These are phyloP conservation scores for Typhlichthys subterraneus DNA, from an alignment of 2,797 vertebrate species.

Conservation along the genomic window DNA sequence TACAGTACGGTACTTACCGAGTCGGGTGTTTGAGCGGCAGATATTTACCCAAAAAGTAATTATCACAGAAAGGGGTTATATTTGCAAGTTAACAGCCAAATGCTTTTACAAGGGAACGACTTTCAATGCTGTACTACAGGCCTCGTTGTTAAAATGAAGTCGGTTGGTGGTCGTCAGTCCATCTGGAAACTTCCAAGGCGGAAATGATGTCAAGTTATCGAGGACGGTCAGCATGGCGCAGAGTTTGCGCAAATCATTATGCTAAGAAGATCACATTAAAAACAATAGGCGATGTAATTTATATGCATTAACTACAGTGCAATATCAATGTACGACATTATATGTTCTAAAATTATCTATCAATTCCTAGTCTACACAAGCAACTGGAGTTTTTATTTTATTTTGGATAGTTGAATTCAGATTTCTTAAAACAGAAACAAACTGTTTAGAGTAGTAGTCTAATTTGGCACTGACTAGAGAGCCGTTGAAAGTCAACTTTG, in stretches of 20 bases:
- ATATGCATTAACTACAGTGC: too few species aligned
- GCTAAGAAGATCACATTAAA: too few species aligned
- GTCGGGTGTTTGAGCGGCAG: not conserved
- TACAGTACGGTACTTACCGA: not conserved
- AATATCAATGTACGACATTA: too few species aligned
- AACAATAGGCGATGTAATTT: not conserved
- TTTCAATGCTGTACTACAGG: rapidly evolving
- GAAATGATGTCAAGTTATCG: not conserved
- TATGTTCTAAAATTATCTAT: too few species aligned
- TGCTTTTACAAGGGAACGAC: rapidly evolving
- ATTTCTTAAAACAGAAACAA: too few species aligned
- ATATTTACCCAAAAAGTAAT: not conserved
- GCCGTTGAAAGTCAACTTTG: too few species aligned
- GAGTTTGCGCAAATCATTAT: constrained; percentile 1
- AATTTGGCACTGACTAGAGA: too few species aligned
- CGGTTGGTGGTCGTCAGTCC: not conserved
- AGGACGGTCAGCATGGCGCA: not conserved
- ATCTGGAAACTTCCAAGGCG: constrained; percentile 42
- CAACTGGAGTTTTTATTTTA: too few species aligned
- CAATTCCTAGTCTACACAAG: too few species aligned
- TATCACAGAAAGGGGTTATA: not conserved
- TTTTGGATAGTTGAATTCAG: too few species aligned
- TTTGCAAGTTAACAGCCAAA: not conserved
- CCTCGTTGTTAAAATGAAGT: not conserved
- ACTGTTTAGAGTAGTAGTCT: too few species aligned